Base-by-base conservation (phyloP, 2,113 vertebrate species). In the Talpa occidentalis region DNA sequence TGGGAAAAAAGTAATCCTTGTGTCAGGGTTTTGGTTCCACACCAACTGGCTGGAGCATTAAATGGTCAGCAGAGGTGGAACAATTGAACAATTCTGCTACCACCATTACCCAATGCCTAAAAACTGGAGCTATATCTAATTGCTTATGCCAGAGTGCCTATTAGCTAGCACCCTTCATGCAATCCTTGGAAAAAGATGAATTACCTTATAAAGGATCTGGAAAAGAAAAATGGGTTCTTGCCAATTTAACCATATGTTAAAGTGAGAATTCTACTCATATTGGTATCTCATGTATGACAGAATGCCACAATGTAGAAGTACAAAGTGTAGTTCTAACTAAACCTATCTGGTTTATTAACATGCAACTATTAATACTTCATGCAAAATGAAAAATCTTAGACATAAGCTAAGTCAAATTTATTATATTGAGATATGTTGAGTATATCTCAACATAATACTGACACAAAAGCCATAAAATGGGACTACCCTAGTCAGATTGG, bases 371-470 rank as follows among this genome's bases (percentile, higher is more conserved):
- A 84, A 89, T 16, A 52, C 15, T 92, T 94, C 16, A 70, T 69
- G 85, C 44, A 78, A 96, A 87, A 90, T 73, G 37, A 93, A 94
- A 93, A 90, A 49, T 78, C 62, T 42, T 10, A 62, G 12, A 72
- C 42, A 90, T 69, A 85, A 28, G 28, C 47, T 81, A 66, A 80
- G 66, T 26, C 47, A 49, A 10, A 74, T 49, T 22, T 40, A 70
- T 35, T 40, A 42, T 21, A 72, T 26, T 72, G 37, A 72, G 54
- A 56, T 56, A 56, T 56, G 21, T 22, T 21, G 3, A 54, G 37
- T 24, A 28, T 42, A 12, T 42, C 37, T 70, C 67, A 70, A 70
- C 40, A 70, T 37, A 84, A 77, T 67, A 73, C 14, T 59, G 42
- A 28, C 37, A 81, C 32, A 73, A 87, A 80, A 73, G 47, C 24